Evolutionary conservation across 2,797 vertebrate species (phyloP), one percentile per base, ranked within the genome.

Genomic region (Myotis planiceps): DNA sequence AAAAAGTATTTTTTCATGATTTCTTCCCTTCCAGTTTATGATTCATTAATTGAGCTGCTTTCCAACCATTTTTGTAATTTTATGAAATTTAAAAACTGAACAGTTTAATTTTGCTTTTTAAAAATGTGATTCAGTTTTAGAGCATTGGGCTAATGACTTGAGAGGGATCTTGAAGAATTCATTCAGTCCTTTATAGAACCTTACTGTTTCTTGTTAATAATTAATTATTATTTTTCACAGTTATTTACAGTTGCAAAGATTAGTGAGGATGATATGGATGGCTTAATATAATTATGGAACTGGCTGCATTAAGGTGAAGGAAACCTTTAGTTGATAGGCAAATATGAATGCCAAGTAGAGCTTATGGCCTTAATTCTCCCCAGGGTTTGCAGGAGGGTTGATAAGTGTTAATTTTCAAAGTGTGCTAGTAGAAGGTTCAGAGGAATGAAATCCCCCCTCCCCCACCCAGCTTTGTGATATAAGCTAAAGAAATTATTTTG

Each of bases 211-310:
- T 80, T 92, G 45, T 42, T 87, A 93, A 90, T 92, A 79, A 86
- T 78, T 92, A 39, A 76, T 88, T 71, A 78, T 69, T 89, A 91
- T 63, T 87, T 95, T 68, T 93, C 32, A 87, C 25, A 89, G 58
- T 45, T 88, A 65, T 95, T 80, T 94, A 65, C 1, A 9, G 32
- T 81, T 82, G 93, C 42, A 71, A 32, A 71, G 65, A 84, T 87
- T 83, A 93, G 19, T 13, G 19, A 93, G 55, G 55, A 66, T 89
- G 13, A 32, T 97, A 69, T 55, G n/a, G 63, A 94, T 81, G n/a
- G 5, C 76, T 94, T 89, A 91, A 90, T 96, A 45, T 82, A 89
- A 51, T 93, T 95, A 66, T 68, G 34, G 60, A 82, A 68, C 25
- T 86, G 63, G 60, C 37, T 78, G n/a, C 72, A 69, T 69, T 51